Evolutionary conservation across 2,888 invertebrate genomes (phyloP), one percentile per base, ranked within the genome.

Genomic region (Lycocerus yunnanus): DNA sequence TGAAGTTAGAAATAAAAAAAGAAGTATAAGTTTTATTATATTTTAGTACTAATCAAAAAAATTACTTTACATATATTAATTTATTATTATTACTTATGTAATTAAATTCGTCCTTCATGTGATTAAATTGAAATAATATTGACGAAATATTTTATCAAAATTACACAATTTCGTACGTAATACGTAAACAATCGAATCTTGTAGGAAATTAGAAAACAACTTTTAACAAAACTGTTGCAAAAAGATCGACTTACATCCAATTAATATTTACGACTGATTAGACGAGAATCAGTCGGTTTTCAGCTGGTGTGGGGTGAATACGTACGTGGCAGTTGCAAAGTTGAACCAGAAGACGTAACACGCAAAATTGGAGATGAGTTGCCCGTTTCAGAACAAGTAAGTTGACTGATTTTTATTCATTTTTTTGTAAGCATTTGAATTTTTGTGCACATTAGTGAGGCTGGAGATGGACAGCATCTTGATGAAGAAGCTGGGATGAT

Each of bases 401-500:
- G 74, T 72, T 20, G 20, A 63, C 13, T 63, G 9, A 1, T 18
- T 66, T 66, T 66, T 65, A 14, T 13, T n/a, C 14, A 67, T 9
- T 27, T 24, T 24, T 10, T 0, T 27, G 1, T 13, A 5, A n/a
- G n/a, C n/a, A n/a, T n/a, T n/a, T n/a, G n/a, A 2, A 21, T 63
- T 15, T 63, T 43, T 6, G n/a, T 18, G 3, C 60, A 68, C 71
- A 68, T 77, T 15, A 85, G 84, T 68, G 82, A 83, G 71, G 72
- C 75, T 8, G 88, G 88, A 82, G 88, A 88, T 72, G 91, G 90
- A 0, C 89, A 89, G 72, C 91, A 90, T 15, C 86, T 93, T 24
- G 91, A 91, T 66, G 91, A 92, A 77, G 92, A 93, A 76, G 91
- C 92, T 6, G 97, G 96, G 0, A 93, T 96, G 90, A 90, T 97